A percentile compares a stretch with the other conserved stretches of the same genome.
Evolutionary conservation across 2,797 vertebrate genomes (phyloP).

Genomic region (Alectoris magna): DNA sequence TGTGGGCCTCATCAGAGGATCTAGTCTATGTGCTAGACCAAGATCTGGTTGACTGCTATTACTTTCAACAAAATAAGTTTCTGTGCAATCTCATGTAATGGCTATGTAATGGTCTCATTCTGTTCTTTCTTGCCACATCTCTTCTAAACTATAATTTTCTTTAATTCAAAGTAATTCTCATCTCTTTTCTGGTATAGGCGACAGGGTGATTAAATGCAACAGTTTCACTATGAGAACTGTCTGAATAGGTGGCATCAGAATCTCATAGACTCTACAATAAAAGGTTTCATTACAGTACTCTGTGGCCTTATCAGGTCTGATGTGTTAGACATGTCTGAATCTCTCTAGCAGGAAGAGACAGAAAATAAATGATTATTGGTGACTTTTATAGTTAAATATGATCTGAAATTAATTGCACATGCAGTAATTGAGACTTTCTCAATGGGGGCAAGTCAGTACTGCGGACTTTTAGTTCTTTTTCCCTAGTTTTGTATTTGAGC

Average conservation of each 20-base stretch:
- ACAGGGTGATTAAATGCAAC: neutral
- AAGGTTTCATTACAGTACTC: neutral
- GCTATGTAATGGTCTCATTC: neutral
- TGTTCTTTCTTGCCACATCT: neutral
- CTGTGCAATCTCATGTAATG: conserved; percentile 14
- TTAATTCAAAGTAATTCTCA: neutral
- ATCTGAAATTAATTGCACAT: neutral
- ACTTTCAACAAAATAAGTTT: conserved; percentile 3
- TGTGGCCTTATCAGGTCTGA: neutral
- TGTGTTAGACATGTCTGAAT: neutral
- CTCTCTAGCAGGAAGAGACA: neutral
- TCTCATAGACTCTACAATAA: neutral
- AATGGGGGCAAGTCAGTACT: neutral
- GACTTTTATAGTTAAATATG: neutral
- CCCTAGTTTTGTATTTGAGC: neutral
- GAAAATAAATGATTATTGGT: neutral
- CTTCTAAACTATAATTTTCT: conserved; percentile 3
- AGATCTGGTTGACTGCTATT: neutral
- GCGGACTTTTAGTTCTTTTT: neutral
- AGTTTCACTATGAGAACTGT: neutral
- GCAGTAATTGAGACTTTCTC: neutral
- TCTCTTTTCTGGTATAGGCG: neutral
- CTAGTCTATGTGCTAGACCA: neutral
- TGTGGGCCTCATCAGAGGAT: neutral
- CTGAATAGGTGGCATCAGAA: neutral